Evolutionary conservation across 2,113 vertebrate genomes (phyloP).

Genomic region (Monopterus albus): DNA sequence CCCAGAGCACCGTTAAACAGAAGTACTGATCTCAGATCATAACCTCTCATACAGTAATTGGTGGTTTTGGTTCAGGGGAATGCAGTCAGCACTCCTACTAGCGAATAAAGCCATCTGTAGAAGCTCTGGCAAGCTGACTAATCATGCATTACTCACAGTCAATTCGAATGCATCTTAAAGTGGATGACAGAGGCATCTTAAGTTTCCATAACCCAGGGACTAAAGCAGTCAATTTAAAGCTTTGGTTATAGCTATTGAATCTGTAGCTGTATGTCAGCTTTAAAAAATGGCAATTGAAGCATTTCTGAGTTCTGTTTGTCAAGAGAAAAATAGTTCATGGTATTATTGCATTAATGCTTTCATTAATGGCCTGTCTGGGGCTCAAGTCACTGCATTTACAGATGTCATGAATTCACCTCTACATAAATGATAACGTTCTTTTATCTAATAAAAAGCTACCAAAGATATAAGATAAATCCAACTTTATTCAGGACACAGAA

Average conservation of each 20-base stretch:
- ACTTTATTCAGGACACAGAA: not conserved
- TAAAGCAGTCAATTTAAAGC: constrained; percentile 68
- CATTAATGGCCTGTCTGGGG: too few species aligned
- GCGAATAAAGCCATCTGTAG: constrained; percentile 62
- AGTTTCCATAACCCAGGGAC: constrained; percentile 57
- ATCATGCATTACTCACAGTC: constrained; percentile 66
- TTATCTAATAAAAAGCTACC: not conserved
- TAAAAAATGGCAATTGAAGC: constrained; percentile 20
- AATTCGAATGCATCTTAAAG: constrained; percentile 66
- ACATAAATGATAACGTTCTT: too few species aligned
- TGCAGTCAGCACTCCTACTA: constrained; percentile 55
- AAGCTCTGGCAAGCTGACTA: constrained; percentile 59
- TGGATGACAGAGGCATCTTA: constrained; percentile 64
- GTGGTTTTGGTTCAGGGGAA: constrained; percentile 60
- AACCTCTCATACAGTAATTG: constrained; percentile 74
- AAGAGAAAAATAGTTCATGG: not conserved
- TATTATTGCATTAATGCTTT: not conserved
- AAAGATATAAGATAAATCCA: not conserved
- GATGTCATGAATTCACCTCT: not conserved
- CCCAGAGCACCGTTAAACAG: constrained; percentile 64
- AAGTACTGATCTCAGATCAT: constrained; percentile 65
- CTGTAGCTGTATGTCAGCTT: constrained; percentile 25
- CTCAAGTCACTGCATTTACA: not conserved
- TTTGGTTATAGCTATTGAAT: constrained; percentile 40
- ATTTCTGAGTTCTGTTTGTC: constrained; percentile 17